Evolutionary conservation across 2,113 vertebrate species (phyloP), one percentile per base, ranked within the genome.

Genomic region (Dicerorhinus sumatrensis): DNA sequence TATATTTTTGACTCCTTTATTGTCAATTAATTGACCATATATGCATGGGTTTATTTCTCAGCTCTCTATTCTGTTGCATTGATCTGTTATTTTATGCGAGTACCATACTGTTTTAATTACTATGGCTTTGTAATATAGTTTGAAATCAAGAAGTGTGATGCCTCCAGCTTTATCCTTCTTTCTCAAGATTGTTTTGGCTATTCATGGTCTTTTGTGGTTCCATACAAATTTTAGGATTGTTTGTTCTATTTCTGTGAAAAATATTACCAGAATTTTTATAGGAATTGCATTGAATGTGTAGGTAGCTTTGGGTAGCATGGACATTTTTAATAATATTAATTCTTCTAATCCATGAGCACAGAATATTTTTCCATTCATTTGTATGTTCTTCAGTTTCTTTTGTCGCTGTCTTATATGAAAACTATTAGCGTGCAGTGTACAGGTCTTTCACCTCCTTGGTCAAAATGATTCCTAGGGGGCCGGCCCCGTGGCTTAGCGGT

Each of bases 401-500:
- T 54, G 80, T 80, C 42, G 29, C 13, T 60, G 42, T 88, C 39
- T 80, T 86, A n/a, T 69, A 77, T 91, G n/a, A 94, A 81, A 80
- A 36, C 39, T n/a, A 13, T 69, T 60, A 60, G 33, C 80, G 7
- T 72, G 25, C 42, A 39, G 31, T 62, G 42, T 70, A 62, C 56
- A 63, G 14, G 12, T 80, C 54, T 72, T 72, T 94, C 5, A 54
- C n/a, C 25, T 80, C 42, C 73, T 62, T 70, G n/a, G 42, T 86
- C 72, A 94, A 88, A 88, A 72, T 72, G 88, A 94, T 62, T 88
- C 65, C 54, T 72, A 39, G 23, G 18, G n/a, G n/a, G n/a, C n/a
- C n/a, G n/a, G n/a, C n/a, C n/a, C n/a, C n/a, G n/a, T n/a, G n/a
- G n/a, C n/a, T n/a, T n/a, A n/a, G n/a, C n/a, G n/a, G n/a, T n/a